These are phyloP conservation scores for Myocastor coypus DNA, from an alignment of 2,113 vertebrate genomes.

Conservation along the genomic window DNA sequence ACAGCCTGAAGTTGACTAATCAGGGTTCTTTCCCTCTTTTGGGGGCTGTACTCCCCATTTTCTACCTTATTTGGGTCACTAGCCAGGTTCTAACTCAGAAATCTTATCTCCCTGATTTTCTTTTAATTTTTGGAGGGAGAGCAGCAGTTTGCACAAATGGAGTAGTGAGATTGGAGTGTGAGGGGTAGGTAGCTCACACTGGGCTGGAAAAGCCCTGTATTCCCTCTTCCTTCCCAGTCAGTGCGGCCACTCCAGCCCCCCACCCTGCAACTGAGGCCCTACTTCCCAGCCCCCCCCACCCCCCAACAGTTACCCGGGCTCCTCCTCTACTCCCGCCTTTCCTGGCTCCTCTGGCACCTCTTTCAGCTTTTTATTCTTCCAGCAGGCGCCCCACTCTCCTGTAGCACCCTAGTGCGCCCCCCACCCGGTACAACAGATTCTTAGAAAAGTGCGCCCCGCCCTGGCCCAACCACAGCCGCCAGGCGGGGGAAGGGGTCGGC, in stretches of 20 bases:
- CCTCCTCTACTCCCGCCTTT: constrained; percentile 54
- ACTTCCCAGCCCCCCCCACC: not conserved
- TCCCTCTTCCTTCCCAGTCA: not conserved
- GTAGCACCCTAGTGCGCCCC: constrained; percentile 71
- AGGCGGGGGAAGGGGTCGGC: constrained; percentile 72
- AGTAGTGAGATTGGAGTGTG: not conserved
- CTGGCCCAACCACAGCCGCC: constrained; percentile 71
- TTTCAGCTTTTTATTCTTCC: constrained; percentile 69
- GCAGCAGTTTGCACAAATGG: constrained; percentile 33
- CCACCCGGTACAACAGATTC: constrained; percentile 75
- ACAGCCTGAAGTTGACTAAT: constrained; percentile 70
- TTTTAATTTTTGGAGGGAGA: not conserved
- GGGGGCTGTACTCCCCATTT: constrained; percentile 48
- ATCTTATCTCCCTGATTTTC: not conserved
- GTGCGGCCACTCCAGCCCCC: not conserved
- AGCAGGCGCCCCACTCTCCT: constrained; percentile 70
- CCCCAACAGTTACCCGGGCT: constrained; percentile 41
- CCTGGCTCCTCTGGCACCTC: constrained; percentile 72
- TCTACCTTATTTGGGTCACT: not conserved
- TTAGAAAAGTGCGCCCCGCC: constrained; percentile 80
- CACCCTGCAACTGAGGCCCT: not conserved
- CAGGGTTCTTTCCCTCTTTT: constrained; percentile 44
- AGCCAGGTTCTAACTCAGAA: constrained; percentile 26
- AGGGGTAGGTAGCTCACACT: not conserved
- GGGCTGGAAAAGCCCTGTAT: not conserved